Conservation (phyloP, 2,888 invertebrate genomes). For the Miltochrista miniata region DNA sequence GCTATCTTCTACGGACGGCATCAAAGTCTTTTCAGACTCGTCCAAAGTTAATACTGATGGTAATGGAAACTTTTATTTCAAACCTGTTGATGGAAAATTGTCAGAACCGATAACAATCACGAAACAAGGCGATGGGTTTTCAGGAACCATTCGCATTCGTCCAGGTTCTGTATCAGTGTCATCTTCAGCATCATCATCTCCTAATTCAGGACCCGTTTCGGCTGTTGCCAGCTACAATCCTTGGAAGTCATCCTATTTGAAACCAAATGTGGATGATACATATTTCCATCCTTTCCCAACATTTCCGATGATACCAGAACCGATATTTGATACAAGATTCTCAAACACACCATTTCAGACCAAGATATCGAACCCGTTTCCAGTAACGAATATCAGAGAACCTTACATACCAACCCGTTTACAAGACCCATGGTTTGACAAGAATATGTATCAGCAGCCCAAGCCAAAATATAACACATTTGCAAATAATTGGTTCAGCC, state of each 20-base stretch:
- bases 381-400: conserved; percentile 9
- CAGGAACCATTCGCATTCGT: conserved; percentile 52
- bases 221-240: conserved; percentile 18
- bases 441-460: conserved; percentile 41
- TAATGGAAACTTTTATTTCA: conserved; percentile 30
- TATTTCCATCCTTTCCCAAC: conserved; percentile 36
- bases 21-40: conserved; percentile 51
- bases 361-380: conserved; percentile 23
- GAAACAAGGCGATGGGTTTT: conserved; percentile 49
- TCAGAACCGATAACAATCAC: conserved; percentile 45
- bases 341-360: conserved; percentile 43
- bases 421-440: conserved; percentile 25
- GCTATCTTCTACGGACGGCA: conserved; percentile 54
- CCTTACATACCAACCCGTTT: conserved; percentile 18
- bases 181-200: conserved; percentile 54
- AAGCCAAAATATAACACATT: conserved; percentile 34
- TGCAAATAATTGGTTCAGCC: conserved; percentile 48
- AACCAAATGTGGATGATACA: conserved; percentile 30
- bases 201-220: conserved; percentile 40
- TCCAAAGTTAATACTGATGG: conserved; percentile 30
- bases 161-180: conserved; percentile 59
- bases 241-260: conserved; percentile 32
- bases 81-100: conserved; percentile 28
- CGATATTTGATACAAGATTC: conserved; percentile 31
- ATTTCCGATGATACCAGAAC: conserved; percentile 35